phyloP scores from a whole-genome alignment of 2,797 vertebrate species.

The Parauchenoglanis ngamensis region DNA sequence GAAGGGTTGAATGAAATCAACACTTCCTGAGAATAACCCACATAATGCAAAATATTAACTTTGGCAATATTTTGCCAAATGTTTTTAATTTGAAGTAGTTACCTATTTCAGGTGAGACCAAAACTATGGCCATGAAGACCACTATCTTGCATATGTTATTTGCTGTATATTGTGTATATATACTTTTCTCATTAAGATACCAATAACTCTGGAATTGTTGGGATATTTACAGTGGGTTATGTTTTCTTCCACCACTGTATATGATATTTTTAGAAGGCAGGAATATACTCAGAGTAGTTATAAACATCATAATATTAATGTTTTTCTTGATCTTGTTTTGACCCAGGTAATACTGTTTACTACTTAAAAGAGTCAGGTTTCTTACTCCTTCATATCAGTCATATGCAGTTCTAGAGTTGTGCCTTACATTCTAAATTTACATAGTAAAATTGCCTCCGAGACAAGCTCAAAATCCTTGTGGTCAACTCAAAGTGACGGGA shows the following conservation, averaged over 20 bases:
- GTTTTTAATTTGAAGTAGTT: too few relatives aligned
- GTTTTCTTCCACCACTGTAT: not conserved
- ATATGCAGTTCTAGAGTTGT: not conserved
- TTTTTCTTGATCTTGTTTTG: constrained; percentile 4
- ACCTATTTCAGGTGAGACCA: not conserved
- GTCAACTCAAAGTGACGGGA: not conserved
- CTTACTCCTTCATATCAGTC: not conserved
- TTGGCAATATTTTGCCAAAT: not conserved
- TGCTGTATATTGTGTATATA: not conserved
- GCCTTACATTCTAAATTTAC: not conserved
- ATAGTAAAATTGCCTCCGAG: constrained; percentile 15
- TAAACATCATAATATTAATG: not conserved
- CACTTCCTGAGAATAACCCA: not conserved
- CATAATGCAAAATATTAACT: not conserved
- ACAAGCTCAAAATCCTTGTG: not conserved
- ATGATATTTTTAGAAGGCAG: constrained; percentile 3
- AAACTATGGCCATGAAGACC: not conserved
- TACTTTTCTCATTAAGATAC: not conserved
- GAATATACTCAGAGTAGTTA: not conserved
- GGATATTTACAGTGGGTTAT: not conserved
- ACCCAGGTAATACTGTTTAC: not conserved
- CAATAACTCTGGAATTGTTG: not conserved
- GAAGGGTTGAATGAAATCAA: not conserved
- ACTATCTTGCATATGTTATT: too few relatives aligned
- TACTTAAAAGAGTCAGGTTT: not conserved